Conservation (phyloP, 1,140 invertebrate species). For the Micrasema minimum region DNA sequence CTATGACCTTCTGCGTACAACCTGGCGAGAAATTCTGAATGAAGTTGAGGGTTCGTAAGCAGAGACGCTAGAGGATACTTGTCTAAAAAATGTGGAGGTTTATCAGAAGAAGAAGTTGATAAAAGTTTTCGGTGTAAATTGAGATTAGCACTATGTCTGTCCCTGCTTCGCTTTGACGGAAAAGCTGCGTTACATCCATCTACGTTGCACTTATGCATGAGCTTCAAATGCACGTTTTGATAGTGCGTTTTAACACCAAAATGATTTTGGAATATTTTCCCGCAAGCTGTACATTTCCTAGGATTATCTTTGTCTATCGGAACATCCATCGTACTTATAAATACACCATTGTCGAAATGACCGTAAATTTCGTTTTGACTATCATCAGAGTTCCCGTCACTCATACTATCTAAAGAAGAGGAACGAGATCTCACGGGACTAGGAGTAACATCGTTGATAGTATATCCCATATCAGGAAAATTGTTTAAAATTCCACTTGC, state of each 20-base stretch:
- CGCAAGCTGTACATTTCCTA: conserved; percentile 89
- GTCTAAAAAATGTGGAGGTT: conserved; percentile 58
- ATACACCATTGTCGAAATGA: conserved; percentile 78
- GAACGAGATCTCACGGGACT: conserved; percentile 63
- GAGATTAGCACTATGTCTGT: conserved; percentile 91
- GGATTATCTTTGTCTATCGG: conserved; percentile 84
- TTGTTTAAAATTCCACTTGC: conserved; percentile 22
- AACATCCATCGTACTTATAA: conserved; percentile 80
- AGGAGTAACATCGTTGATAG: conserved; percentile 54
- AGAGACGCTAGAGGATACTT: conserved; percentile 56
- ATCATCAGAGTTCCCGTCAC: conserved; percentile 69
- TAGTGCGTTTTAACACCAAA: conserved; percentile 96
- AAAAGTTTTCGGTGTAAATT: conserved; percentile 91
- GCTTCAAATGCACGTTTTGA: conserved; percentile 94
- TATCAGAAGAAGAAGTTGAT: conserved; percentile 72
- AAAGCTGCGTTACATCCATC: conserved; percentile 97
- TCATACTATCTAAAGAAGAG: conserved; percentile 68
- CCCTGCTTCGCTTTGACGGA: conserved; percentile 92
- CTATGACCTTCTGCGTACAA: conserved; percentile 76
- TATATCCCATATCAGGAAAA: conserved; percentile 60
- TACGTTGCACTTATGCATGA: conserved; percentile 96
- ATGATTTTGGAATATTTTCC: conserved; percentile 93
- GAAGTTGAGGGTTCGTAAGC: conserved; percentile 69
- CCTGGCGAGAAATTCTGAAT: conserved; percentile 79
- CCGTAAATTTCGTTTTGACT: conserved; percentile 72